Evolutionary conservation across 2,113 vertebrate species (phyloP), one percentile per base, ranked within the genome.

Genomic region (Callospermophilus lateralis): DNA sequence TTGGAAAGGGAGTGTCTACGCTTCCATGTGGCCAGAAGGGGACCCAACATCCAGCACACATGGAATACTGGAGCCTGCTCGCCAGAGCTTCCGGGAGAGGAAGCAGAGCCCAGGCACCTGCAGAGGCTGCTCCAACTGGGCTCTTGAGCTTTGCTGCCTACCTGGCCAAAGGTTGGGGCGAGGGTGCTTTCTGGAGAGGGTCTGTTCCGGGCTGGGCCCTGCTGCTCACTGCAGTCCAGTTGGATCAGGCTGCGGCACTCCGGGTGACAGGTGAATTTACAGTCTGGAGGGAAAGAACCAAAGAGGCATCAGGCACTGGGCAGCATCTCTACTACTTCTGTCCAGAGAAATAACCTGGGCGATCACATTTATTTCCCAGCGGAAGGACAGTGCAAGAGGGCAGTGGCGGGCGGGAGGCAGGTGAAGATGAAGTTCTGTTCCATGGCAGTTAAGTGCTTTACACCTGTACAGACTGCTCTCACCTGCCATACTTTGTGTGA

Each of bases 241-340:
- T 99, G 99, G 95, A 99, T 99, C 89, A 98, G 99, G 94, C 96
- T 97, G 97, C 98, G 97, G 97, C 99, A 99, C 77, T 99, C 99
- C 81, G 99, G 98, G 97, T 99, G 99, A 90, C 99, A 99, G 65
- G 99, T 99, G 98, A 99, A 99, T 77, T 99, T 99, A 98, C 99
- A 99, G 97, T 99, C 99, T 98, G 98, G 63, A 51, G 67, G 81
- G 67, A 94, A 70, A 97, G 79, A 80, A 10, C n/a, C 96, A 70
- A 89, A 48, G 22, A 2, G 63, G 9, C 30, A 7, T 96, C 10
- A 95, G 93, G 13, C 37, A n/a, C 32, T 61, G 67, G 28, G 48
- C 20, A 4, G 30, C 15, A 24, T 26, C 15, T 37, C 83, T 63
- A n/a, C 28, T 15, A 8, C 19, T 32, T 70, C 65, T n/a, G 34